Evolutionary conservation across 2,113 vertebrate species (phyloP).

Genomic region (Loxodonta africana): DNA sequence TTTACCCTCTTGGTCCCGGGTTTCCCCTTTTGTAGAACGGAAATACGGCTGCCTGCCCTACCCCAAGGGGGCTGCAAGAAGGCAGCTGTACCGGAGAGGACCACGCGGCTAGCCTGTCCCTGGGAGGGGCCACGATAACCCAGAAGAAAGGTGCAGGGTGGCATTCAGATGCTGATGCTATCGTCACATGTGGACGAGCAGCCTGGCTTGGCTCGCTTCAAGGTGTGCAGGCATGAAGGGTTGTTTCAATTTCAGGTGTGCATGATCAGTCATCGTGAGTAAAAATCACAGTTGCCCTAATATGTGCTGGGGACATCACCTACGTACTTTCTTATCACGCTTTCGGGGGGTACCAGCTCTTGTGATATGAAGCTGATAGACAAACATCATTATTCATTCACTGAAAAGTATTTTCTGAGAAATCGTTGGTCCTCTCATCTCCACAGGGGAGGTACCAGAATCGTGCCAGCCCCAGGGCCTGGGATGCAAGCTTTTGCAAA

Average conservation of each 20-base stretch:
- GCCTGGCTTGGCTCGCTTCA: background rate
- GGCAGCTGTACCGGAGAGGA: background rate
- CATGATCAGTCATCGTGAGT: accelerated
- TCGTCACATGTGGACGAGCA: accelerated
- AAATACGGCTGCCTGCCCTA: constrained; percentile 35
- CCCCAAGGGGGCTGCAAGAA: constrained; percentile 33
- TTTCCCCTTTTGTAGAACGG: constrained; percentile 71
- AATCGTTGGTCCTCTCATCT: background rate
- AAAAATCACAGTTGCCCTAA: background rate
- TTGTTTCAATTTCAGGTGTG: no score
- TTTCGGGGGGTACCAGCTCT: background rate
- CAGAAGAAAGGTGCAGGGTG: background rate
- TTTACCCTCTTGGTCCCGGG: background rate
- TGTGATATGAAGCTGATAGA: background rate
- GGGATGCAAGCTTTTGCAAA: background rate
- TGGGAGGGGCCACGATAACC: background rate
- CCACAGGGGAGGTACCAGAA: background rate
- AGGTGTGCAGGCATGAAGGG: accelerated
- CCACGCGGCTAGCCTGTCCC: background rate
- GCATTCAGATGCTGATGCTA: accelerated
- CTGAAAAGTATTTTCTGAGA: background rate
- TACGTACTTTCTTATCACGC: background rate
- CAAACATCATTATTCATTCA: background rate
- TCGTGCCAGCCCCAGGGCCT: accelerated
- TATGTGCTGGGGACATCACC: background rate